These are phyloP conservation scores for Ancistrus triradiatus DNA, from an alignment of 2,113 vertebrate genomes.

Conservation along the genomic window DNA sequence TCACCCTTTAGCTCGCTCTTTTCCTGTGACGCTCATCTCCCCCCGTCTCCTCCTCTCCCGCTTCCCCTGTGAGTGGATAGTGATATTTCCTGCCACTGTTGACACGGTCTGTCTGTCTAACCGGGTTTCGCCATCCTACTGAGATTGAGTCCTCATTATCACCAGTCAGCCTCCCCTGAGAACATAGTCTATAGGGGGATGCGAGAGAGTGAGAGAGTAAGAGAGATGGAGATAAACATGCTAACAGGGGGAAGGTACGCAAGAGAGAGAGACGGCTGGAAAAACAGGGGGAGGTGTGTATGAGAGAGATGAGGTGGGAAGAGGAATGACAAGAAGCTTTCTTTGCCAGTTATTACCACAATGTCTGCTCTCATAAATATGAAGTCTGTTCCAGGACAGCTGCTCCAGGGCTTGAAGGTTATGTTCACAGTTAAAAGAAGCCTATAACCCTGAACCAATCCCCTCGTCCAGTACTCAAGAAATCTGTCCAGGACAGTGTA, in stretches of 20 bases:
- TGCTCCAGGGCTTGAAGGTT: no score
- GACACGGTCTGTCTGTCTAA: constrained; percentile 35
- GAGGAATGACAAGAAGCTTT: not conserved
- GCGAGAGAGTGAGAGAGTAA: not conserved
- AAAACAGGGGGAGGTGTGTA: not conserved
- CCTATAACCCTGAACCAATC: no score
- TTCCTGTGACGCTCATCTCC: constrained; percentile 13
- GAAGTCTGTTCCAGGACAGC: no score
- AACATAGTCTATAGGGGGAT: constrained; percentile 29
- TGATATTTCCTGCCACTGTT: constrained; percentile 34
- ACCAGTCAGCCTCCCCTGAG: constrained; percentile 28
- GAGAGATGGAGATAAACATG: not conserved
- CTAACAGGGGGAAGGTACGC: not conserved
- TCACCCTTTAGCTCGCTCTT: constrained; percentile 21
- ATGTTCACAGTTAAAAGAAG: no score
- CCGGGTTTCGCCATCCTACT: constrained; percentile 37
- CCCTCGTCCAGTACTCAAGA: no score
- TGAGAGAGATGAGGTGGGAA: not conserved
- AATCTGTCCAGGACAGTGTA: no score
- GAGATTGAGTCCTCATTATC: constrained; percentile 48
- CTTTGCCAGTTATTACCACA: constrained; percentile 25
- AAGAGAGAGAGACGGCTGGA: not conserved
- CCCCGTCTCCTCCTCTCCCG: constrained; percentile 22
- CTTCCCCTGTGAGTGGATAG: constrained; percentile 23
- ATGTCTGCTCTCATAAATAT: not conserved